Percentiles rank a stretch among this genome's conserved stretches.
Evolutionary conservation across 2,113 vertebrate genomes (phyloP).

Genomic region (Hucho hucho): DNA sequence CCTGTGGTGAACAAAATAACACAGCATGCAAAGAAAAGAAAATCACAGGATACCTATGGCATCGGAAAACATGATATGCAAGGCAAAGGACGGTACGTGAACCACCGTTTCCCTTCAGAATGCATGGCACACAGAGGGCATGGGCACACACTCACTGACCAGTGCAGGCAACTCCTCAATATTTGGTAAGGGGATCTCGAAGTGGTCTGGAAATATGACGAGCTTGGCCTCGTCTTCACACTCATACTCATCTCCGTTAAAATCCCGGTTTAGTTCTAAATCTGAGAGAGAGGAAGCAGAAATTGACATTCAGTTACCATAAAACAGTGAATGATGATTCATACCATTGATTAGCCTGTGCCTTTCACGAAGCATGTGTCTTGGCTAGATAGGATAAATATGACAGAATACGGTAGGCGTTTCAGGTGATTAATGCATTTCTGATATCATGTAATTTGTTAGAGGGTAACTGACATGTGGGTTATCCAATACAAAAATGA

Average conservation of each 20-base stretch:
- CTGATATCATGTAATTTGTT: no score
- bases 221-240: slow-evolving; percentile 98
- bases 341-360: no score
- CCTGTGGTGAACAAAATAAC: no score
- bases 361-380: no score
- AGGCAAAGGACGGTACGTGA: neutral
- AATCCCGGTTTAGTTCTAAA: slow-evolving; percentile 89
- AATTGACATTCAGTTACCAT: slow-evolving; percentile 12
- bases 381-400: no score
- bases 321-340: neutral
- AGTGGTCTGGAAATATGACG: slow-evolving; percentile 98
- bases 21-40: neutral
- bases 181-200: slow-evolving; percentile 96
- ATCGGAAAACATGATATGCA: neutral
- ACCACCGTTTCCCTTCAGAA: slow-evolving; percentile 10
- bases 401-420: no score
- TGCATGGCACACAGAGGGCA: slow-evolving; percentile 39
- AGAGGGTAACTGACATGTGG: no score
- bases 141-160: slow-evolving; percentile 70
- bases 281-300: slow-evolving; percentile 78
- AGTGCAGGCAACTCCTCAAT: slow-evolving; percentile 97
- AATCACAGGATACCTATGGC: neutral
- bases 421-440: no score
- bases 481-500: no score
- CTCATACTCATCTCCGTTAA: slow-evolving; percentile 92